phyloP scores from a whole-genome alignment of 1,140 invertebrate species.

The Plutomurus gul region DNA sequence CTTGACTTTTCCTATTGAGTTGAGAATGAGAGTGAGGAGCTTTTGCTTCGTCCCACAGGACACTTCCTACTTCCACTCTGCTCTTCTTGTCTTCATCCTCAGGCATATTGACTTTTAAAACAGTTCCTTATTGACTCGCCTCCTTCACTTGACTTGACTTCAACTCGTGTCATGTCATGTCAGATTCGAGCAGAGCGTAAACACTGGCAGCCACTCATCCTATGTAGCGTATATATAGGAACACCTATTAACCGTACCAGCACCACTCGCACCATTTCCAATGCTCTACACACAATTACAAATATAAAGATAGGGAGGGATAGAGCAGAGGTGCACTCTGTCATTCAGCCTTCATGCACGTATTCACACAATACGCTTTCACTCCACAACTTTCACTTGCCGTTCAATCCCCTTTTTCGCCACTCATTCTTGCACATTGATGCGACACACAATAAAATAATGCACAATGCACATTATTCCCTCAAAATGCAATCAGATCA shows the following conservation, averaged over 20 bases:
- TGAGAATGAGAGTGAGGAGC: not conserved
- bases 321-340: not conserved
- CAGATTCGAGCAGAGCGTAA: no score
- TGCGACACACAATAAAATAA: not conserved
- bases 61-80: slow-evolving; percentile 13
- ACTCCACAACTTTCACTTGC: not conserved
- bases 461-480: no score
- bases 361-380: not conserved
- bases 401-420: no score
- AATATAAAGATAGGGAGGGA: not conserved
- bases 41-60: slow-evolving; percentile 19
- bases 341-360: slow-evolving; percentile 29
- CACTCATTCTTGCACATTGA: not conserved
- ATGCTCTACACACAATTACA: not conserved
- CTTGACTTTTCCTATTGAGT: slow-evolving; percentile 32
- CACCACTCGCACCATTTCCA: not conserved
- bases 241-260: no score
- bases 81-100: slow-evolving; percentile 37
- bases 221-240: no score
- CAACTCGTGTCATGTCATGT: not conserved
- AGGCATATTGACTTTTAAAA: slow-evolving; percentile 53
- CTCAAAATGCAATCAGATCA: no score
- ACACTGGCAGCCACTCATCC: no score
- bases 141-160: not conserved
- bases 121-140: slow-evolving; percentile 46